Evolutionary conservation across 2,113 vertebrate genomes (phyloP), one percentile per base, ranked within the genome.

Genomic region (Ictalurus furcatus): DNA sequence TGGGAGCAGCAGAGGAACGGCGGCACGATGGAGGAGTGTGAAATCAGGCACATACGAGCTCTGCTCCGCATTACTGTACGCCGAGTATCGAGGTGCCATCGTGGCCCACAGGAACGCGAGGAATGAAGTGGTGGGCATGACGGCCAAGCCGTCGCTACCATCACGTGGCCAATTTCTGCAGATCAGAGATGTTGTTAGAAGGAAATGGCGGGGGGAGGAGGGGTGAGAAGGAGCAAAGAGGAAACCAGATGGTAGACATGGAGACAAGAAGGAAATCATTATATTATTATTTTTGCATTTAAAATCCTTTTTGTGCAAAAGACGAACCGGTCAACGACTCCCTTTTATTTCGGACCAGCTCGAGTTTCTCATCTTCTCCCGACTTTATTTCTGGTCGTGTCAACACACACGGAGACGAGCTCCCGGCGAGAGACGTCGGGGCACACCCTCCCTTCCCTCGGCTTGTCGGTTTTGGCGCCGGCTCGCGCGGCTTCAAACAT

Each of bases 401-500:
- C 54, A 63, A 40, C 58, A 34, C 28, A 16, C 17, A 52, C 28
- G 52, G 21, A 73, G 79, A 69, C 54, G 44, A 88, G 78, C 78
- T 85, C 83, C 40, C 61, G 3, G 59, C 37, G 25, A 52, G 52
- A 28, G 37, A 61, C 28, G 52, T n/a, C 34, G 34, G 19, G 85
- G 76, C 85, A 90, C 91, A 19, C 91, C 87, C 73, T 87, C 86
- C 44, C 86, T 82, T 76, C 44, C 44, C 59, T 82, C 59, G 21
- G 73, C 65, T 28, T 85, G 90, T 87, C 90, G 86, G 90, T 85
- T 76, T 87, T 90, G 90, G 87, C 87, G 81, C 82, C 54, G 48
- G 69, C 78, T 76, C 85, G 37, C 71, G 17, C 8, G 69, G 71
- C 54, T 85, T 88, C 16, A 54, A 85, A 85, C 79, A 80, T 52